Conservation (phyloP, 2,797 vertebrate species). For the Nannoperca obscura region DNA sequence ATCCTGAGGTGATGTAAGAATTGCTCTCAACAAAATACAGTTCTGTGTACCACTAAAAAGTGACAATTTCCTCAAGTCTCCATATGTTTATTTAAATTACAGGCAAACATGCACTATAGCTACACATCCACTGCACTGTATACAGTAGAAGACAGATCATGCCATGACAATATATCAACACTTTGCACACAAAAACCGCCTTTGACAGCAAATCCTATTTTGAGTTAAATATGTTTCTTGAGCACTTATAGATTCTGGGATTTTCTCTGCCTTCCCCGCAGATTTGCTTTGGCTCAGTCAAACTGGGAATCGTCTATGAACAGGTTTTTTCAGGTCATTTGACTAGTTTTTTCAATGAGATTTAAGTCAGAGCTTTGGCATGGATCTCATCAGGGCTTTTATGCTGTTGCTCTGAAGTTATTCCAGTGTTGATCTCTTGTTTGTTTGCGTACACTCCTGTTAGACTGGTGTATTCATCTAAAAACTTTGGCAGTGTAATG, state of each 20-base stretch:
- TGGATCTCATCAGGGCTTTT: constrained; percentile 19
- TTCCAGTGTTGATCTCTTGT: constrained; percentile 34
- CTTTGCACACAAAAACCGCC: background rate
- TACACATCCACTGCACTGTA: background rate
- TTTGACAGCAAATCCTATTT: too few species aligned
- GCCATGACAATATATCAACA: background rate
- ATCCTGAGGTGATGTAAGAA: background rate
- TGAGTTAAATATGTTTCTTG: too few species aligned
- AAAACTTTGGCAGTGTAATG: constrained; percentile 39
- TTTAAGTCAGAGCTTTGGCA: background rate
- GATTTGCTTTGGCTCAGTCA: too few species aligned
- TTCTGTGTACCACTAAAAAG: background rate
- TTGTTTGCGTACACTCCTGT: constrained; percentile 11
- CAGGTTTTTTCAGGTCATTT: too few species aligned
- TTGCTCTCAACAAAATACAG: background rate
- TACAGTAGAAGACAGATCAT: background rate
- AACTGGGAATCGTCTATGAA: too few species aligned
- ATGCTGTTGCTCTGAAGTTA: constrained; percentile 35
- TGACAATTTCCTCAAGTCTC: background rate
- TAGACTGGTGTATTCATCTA: constrained; percentile 3
- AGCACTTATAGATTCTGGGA: too few species aligned
- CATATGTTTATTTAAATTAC: background rate
- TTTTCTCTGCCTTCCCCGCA: too few species aligned
- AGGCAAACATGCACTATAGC: background rate
- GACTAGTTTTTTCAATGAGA: too few species aligned